These are phyloP conservation scores for Clunio marinus DNA, from an alignment of 2,888 invertebrate genomes.

Conservation along the genomic window DNA sequence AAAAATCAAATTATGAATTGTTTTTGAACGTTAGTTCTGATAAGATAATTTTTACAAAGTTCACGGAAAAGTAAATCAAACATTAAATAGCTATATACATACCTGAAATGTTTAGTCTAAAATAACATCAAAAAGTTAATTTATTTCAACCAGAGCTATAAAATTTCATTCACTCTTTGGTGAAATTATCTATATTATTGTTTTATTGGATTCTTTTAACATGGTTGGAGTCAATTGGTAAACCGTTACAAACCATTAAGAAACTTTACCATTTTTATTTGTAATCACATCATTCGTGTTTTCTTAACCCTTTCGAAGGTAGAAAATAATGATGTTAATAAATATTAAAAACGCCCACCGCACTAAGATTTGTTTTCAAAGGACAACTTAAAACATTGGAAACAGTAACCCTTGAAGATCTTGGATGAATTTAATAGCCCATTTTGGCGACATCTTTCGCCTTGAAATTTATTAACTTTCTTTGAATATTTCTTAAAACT, in stretches of 20 bases:
- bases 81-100: neutral
- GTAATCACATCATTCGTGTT: neutral
- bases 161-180: neutral
- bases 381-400: slow-evolving; percentile 1
- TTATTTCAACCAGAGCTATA: neutral
- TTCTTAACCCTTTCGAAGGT: neutral
- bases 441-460: no score
- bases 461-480: no score
- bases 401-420: neutral
- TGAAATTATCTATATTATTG: slow-evolving; percentile 25
- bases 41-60: no score
- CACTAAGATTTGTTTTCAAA: slow-evolving; percentile 32
- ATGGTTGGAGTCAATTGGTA: slow-evolving; percentile 5
- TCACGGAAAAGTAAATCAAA: no score
- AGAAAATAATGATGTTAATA: slow-evolving; percentile 26
- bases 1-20: no score
- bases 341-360: slow-evolving; percentile 36
- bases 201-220: slow-evolving; percentile 16
- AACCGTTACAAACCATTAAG: slow-evolving; percentile 8
- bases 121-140: slow-evolving; percentile 18
- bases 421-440: no score
- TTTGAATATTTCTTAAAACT: no score
- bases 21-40: no score
- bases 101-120: slow-evolving; percentile 15
- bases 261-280: neutral